phyloP scores from a whole-genome alignment of 2,113 vertebrate genomes.

The Campylomormyrus numenius region DNA sequence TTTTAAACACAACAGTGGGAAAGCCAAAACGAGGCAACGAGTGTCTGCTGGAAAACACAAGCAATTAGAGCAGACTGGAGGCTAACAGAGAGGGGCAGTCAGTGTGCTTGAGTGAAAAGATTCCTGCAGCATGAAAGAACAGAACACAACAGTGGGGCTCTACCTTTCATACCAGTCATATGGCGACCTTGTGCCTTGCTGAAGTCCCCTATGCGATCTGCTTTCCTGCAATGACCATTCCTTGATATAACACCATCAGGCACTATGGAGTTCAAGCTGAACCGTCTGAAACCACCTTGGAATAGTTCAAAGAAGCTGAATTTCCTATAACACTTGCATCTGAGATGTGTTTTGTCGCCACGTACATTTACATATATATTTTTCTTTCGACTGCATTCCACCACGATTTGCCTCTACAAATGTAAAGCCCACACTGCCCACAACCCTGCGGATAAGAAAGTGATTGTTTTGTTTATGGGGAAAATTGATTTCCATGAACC shows the following conservation, averaged over 20 bases:
- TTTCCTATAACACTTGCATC: not conserved
- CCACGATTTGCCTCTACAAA: not conserved
- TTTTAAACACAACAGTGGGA: not conserved
- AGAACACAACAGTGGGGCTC: not conserved
- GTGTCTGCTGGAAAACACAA: not conserved
- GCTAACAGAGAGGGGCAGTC: not conserved
- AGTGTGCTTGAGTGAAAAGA: not conserved
- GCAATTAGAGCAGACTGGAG: not conserved
- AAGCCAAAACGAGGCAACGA: not conserved
- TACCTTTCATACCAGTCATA: not conserved
- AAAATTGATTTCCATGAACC: not conserved
- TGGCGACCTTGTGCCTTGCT: not conserved
- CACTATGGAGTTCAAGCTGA: not conserved
- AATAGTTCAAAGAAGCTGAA: not conserved
- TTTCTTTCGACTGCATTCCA: not conserved
- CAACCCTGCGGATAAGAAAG: not conserved
- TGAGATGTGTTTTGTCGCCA: not conserved
- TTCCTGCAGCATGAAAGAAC: not conserved
- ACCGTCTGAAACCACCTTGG: not conserved
- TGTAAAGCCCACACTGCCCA: not conserved
- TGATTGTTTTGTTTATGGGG: not conserved
- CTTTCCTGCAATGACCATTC: not conserved
- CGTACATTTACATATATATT: not conserved
- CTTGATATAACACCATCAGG: not conserved
- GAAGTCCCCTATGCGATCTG: not conserved